These are phyloP conservation scores for Littorina saxatilis DNA, from an alignment of 1,140 invertebrate species.

Conservation along the genomic window DNA sequence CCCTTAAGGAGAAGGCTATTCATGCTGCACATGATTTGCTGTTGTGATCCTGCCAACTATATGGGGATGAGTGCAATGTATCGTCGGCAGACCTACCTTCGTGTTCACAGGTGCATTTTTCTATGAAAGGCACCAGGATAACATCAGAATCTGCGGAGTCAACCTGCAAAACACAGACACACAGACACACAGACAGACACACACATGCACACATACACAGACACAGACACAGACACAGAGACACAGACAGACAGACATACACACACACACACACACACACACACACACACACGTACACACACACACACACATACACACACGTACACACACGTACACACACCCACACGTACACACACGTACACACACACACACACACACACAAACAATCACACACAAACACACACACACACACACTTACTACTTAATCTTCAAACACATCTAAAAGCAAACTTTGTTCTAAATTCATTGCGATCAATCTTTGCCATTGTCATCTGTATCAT, in stretches of 20 bases:
- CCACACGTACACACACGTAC: not conserved
- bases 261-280: conserved; percentile 3
- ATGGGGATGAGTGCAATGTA: too few species aligned
- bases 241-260: too few species aligned
- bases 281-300: not conserved
- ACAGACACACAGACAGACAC: not conserved
- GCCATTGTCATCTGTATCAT: too few species aligned
- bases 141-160: conserved; percentile 21
- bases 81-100: too few species aligned
- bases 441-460: too few species aligned
- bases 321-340: not conserved
- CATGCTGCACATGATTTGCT: too few species aligned
- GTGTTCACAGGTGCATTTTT: conserved; percentile 4
- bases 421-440: too few species aligned
- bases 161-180: conserved; percentile 16
- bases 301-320: not conserved
- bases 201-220: not conserved
- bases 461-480: too few species aligned
- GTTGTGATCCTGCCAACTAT: too few species aligned
- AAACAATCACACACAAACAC: not conserved
- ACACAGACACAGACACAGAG: too few species aligned
- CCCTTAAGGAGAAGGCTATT: too few species aligned
- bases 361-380: not conserved
- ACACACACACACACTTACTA: too few species aligned
- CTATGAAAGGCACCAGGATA: not conserved